Conservation (phyloP, 1,140 invertebrate genomes). For the Aradophagus sp. region DNA sequence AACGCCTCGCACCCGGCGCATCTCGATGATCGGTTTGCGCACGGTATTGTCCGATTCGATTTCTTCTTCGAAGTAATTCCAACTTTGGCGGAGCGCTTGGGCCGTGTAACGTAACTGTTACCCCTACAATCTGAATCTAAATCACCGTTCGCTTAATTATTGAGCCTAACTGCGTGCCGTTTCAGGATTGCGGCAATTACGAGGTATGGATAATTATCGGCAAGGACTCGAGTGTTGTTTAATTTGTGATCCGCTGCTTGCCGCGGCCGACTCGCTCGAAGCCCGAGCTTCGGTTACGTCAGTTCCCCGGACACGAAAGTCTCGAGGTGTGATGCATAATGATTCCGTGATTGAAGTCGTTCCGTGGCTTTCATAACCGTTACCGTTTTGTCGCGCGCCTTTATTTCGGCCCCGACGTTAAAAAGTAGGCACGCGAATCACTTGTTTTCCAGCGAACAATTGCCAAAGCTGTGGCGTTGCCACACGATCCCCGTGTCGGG, state of each 20-base stretch:
- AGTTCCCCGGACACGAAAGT: slow-evolving; percentile 48
- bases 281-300: slow-evolving; percentile 67
- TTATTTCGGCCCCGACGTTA: no score
- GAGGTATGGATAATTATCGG: slow-evolving; percentile 72
- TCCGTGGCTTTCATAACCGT: slow-evolving; percentile 59
- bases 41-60: slow-evolving; percentile 59
- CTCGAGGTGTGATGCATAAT: slow-evolving; percentile 30
- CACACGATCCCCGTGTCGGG: background rate
- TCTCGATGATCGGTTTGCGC: slow-evolving; percentile 15
- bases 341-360: slow-evolving; percentile 45
- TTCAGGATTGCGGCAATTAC: slow-evolving; percentile 73
- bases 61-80: slow-evolving; percentile 71
- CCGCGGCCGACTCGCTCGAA: slow-evolving; percentile 45
- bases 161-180: slow-evolving; percentile 72
- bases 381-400: no score
- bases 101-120: slow-evolving; percentile 69
- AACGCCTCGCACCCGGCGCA: slow-evolving; percentile 20
- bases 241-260: slow-evolving; percentile 70
- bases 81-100: slow-evolving; percentile 66
- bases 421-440: no score
- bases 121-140: slow-evolving; percentile 71
- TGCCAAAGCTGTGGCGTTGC: slow-evolving; percentile 15
- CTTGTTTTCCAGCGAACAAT: slow-evolving; percentile 38
- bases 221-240: slow-evolving; percentile 73
- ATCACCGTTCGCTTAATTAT: slow-evolving; percentile 74